Conservation (phyloP, 2,113 vertebrate species). For the Tricholaema leucomelas region DNA sequence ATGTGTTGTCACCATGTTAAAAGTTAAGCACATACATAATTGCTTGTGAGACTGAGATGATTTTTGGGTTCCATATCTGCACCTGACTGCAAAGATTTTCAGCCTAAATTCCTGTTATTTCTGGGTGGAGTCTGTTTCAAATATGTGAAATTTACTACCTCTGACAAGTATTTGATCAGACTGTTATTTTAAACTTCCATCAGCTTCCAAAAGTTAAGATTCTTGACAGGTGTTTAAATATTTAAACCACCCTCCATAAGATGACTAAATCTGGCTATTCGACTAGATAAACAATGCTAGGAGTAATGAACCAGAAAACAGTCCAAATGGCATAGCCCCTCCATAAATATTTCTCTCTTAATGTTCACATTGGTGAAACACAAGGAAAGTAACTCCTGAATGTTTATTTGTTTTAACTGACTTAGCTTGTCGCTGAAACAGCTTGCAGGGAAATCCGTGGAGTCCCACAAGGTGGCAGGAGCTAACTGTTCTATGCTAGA, state of each 20-base stretch:
- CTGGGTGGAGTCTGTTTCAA: not conserved
- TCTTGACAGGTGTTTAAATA: constrained; percentile 44
- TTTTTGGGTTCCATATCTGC: not conserved
- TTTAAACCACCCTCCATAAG: not conserved
- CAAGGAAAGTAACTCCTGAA: not conserved
- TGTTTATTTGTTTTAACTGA: not conserved
- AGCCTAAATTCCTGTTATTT: not conserved
- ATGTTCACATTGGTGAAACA: not conserved
- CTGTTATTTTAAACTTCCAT: constrained; percentile 40
- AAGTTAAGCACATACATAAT: not conserved
- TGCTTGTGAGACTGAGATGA: not conserved
- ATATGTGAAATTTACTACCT: not conserved
- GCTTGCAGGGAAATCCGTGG: not conserved
- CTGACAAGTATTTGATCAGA: constrained; percentile 32
- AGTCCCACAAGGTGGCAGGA: constrained; percentile 68
- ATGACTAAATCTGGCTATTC: not conserved
- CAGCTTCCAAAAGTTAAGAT: constrained; percentile 12
- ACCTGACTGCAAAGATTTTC: not conserved
- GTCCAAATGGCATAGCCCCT: not conserved
- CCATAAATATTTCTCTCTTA: constrained; percentile 4
- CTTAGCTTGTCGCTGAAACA: not conserved
- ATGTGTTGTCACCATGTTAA: not conserved
- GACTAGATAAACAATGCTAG: not conserved
- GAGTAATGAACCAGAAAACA: constrained; percentile 13
- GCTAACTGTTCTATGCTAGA: constrained; percentile 14